Percentiles rank a stretch among this genome's conserved stretches.
Conservation (phyloP, 2,797 vertebrate genomes). For the Monodelphis domestica region DNA sequence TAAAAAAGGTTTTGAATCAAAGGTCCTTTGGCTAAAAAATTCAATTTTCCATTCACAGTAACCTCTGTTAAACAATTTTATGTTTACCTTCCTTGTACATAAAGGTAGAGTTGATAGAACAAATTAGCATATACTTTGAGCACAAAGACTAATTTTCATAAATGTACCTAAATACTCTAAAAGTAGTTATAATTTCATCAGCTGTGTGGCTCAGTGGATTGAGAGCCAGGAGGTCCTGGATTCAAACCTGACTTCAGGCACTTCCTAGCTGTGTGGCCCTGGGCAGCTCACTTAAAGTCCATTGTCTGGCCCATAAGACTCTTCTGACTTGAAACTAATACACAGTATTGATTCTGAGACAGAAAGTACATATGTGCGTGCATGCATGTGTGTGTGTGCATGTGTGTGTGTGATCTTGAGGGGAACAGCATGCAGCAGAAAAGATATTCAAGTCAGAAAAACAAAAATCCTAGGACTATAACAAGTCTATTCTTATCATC, state of each 20-base stretch:
- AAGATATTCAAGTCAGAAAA: neutral
- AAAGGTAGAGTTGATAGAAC: neutral
- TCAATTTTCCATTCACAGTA: neutral
- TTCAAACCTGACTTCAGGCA: no score
- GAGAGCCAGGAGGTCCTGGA: no score
- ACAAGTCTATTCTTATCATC: neutral
- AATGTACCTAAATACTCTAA: neutral
- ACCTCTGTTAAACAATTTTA: neutral
- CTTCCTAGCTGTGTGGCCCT: no score
- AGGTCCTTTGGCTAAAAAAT: neutral
- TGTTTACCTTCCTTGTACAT: neutral
- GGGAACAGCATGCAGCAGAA: neutral
- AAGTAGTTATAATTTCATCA: neutral
- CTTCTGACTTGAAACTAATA: no score
- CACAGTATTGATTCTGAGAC: no score
- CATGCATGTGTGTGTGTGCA: fast-evolving
- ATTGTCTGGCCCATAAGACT: no score
- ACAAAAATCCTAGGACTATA: neutral
- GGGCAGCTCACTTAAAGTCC: no score
- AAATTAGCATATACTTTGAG: neutral
- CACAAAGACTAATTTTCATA: neutral
- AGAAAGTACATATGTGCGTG: no score
- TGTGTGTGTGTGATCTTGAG: no score
- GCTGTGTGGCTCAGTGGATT: no score
- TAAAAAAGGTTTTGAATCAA: neutral